A percentile compares a stretch with the other conserved stretches of the same genome.
These are phyloP conservation scores for Xestia ashworthii DNA, from an alignment of 2,888 invertebrate genomes.

Conservation along the genomic window DNA sequence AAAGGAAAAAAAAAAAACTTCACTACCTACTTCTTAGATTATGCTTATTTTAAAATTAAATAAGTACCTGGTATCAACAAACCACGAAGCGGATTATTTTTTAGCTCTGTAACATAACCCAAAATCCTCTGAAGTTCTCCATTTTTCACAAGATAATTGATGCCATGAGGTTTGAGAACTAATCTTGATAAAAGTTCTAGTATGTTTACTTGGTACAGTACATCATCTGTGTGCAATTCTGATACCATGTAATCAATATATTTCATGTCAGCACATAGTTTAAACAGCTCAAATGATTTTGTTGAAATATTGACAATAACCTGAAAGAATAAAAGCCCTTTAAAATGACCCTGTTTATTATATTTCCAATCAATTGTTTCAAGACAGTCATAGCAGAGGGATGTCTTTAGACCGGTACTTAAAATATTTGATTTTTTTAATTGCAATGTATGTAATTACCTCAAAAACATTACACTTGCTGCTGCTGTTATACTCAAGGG, in stretches of 20 bases:
- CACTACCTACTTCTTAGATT: background rate
- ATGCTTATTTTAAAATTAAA: background rate
- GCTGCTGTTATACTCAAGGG: slow-evolving; percentile 90
- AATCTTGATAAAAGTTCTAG: slow-evolving; percentile 94
- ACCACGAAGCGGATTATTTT: slow-evolving; percentile 91
- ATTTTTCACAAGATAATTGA: slow-evolving; percentile 93
- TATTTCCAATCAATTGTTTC: background rate
- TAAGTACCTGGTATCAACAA: slow-evolving; percentile 93
- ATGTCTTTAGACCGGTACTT: background rate
- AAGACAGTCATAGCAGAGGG: background rate
- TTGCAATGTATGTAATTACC: slow-evolving; percentile 76
- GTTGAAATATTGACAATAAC: slow-evolving; percentile 92
- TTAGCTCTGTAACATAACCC: slow-evolving; percentile 90
- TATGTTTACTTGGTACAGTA: slow-evolving; percentile 95
- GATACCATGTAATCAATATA: slow-evolving; percentile 92
- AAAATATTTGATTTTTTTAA: background rate
- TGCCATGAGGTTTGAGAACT: slow-evolving; percentile 93
- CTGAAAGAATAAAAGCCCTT: slow-evolving; percentile 76
- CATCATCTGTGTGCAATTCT: slow-evolving; percentile 93
- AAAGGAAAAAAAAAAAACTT: too few species aligned
- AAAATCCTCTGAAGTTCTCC: slow-evolving; percentile 92
- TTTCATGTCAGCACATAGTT: slow-evolving; percentile 90
- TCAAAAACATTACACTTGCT: slow-evolving; percentile 93
- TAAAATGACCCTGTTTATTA: background rate
- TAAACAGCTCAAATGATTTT: slow-evolving; percentile 91